Base-by-base conservation (phyloP, 2,888 invertebrate genomes). In the Bellardia bayeri region DNA sequence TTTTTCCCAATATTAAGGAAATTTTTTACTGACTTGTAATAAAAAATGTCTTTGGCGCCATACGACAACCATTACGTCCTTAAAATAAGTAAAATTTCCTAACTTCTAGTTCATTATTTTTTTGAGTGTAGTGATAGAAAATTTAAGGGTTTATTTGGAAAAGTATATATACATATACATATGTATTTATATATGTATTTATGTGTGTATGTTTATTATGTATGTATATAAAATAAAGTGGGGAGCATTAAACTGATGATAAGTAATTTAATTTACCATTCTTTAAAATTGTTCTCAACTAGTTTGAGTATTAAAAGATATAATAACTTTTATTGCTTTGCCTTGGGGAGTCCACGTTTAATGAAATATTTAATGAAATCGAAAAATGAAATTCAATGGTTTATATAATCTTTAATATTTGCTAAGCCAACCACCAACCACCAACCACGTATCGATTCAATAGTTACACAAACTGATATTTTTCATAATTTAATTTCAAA, bases 91-190 rank as follows among this genome's bases (percentile, higher is more conserved):
- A n/a, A n/a, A n/a, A n/a, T n/a, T n/a, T n/a, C n/a, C n/a, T n/a
- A n/a, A n/a, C n/a, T n/a, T n/a, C n/a, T n/a, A n/a, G n/a, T n/a
- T n/a, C n/a, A n/a, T n/a, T n/a, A n/a, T n/a, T n/a, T n/a, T n/a
- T n/a, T n/a, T n/a, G n/a, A n/a, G n/a, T n/a, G n/a, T n/a, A 37
- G 37, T 45, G 33, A 42, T 64, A 63, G 30, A 42, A 30, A 85
- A 86, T 63, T 82, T 74, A 72, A 82, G 78, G 78, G 72, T 86
- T 82, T 72, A 72, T 78, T 66, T 71, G 37, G 16, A 71, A 69
- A 68, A 75, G 54, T 40, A 23, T 2, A 49, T 5, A 45, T 37
- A 11, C 45, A 45, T 45, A 45, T 45, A 45, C 13, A 11, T 45
- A 45, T 45, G 45, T 9, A 45, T 45, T 0, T 11, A 9, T 11